Evolutionary conservation across 2,797 vertebrate species (phyloP).

Genomic region (Galagoides demidoff): DNA sequence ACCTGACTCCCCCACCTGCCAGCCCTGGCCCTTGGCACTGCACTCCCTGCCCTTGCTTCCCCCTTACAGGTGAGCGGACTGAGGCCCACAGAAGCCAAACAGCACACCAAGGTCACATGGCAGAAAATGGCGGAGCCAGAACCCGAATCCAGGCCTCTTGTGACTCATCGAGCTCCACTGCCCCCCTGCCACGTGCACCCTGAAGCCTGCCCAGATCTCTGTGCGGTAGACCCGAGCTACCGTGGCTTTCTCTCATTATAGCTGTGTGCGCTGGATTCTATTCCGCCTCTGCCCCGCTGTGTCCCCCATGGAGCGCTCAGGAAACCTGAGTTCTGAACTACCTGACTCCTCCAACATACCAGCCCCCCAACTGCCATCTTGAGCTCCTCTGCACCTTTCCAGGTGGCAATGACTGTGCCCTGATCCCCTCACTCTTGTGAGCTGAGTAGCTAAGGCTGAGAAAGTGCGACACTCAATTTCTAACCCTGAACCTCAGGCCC

Average conservation of each 20-base stretch:
- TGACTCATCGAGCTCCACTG: not conserved
- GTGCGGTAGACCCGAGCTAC: not conserved
- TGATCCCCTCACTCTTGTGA: not conserved
- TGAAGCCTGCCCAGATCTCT: not conserved
- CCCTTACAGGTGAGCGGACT: not conserved
- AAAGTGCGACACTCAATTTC: not conserved
- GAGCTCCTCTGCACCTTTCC: not conserved
- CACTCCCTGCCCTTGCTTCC: not conserved
- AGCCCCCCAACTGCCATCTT: not conserved
- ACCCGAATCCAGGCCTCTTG: not conserved
- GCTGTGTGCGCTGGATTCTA: accelerated
- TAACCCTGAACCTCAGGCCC: not conserved
- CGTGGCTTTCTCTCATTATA: not conserved
- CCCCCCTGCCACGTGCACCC: not conserved
- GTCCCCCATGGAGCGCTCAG: not conserved
- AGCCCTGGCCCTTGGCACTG: too few relatives aligned
- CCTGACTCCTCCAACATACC: not conserved
- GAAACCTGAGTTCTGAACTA: not conserved
- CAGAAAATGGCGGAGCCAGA: not conserved
- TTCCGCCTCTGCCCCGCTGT: not conserved
- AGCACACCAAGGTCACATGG: not conserved
- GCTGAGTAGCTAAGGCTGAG: not conserved
- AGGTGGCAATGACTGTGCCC: not conserved
- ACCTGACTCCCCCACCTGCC: accelerated
- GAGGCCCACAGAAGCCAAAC: not conserved